Conservation (phyloP, 2,797 vertebrate genomes). For the Telmatherina bonti region DNA sequence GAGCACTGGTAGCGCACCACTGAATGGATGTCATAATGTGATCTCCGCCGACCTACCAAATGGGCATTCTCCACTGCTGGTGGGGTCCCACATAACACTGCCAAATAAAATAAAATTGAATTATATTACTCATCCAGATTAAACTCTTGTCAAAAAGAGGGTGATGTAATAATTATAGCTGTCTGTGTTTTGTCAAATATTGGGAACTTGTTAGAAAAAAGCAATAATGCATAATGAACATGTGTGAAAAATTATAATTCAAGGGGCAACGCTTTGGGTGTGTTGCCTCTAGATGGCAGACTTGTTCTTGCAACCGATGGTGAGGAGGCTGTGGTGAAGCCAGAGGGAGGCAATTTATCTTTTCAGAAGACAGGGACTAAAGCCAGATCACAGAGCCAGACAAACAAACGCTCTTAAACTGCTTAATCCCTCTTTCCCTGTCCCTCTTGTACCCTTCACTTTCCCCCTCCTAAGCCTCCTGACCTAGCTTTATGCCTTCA, state of each 20-base stretch:
- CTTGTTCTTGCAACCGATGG: constrained; percentile 35
- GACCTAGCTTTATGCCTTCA: not conserved
- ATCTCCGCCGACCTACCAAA: constrained; percentile 87
- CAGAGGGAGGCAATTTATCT: constrained; percentile 33
- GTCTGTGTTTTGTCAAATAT: not conserved
- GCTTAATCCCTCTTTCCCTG: constrained; percentile 27
- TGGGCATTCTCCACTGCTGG: constrained; percentile 90
- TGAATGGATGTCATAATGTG: constrained; percentile 92
- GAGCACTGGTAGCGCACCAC: constrained; percentile 93
- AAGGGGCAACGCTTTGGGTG: not conserved
- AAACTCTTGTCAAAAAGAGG: not conserved
- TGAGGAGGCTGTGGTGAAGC: constrained; percentile 3
- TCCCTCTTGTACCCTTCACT: constrained; percentile 21
- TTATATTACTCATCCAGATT: not conserved
- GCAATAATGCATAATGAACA: not conserved
- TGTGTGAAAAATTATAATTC: not conserved
- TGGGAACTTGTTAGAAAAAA: not conserved
- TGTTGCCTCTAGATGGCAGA: constrained; percentile 70
- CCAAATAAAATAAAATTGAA: not conserved
- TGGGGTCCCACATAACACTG: constrained; percentile 93
- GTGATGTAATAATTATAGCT: not conserved
- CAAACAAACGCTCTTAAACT: constrained; percentile 40
- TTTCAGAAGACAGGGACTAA: constrained; percentile 40
- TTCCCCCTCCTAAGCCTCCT: constrained; percentile 12
- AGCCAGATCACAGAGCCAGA: constrained; percentile 40